A percentile compares a stretch with the other conserved stretches of the same genome.
phyloP scores from a whole-genome alignment of 2,113 vertebrate genomes.

The Butorides virescens region DNA sequence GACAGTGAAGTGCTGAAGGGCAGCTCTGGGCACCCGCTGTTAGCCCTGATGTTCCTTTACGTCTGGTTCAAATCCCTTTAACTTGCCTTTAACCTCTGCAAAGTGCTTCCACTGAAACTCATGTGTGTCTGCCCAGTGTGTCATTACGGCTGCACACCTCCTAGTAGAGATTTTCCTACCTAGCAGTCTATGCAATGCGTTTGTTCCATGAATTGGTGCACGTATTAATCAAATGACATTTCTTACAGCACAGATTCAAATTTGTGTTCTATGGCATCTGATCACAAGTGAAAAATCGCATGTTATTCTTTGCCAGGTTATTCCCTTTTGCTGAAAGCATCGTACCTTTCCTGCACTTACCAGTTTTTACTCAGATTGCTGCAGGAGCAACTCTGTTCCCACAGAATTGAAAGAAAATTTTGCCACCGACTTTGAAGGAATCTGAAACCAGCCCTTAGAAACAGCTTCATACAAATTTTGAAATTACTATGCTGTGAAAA shows the following conservation, averaged over 20 bases:
- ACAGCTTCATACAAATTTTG: rapidly evolving
- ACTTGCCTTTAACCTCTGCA: not conserved
- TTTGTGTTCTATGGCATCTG: not conserved
- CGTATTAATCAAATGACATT: not conserved
- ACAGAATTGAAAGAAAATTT: not conserved
- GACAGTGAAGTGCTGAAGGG: not conserved
- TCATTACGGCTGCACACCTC: rapidly evolving
- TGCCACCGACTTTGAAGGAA: not conserved
- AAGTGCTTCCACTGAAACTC: not conserved
- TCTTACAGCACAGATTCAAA: not conserved
- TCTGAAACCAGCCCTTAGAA: not conserved
- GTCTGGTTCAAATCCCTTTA: not conserved
- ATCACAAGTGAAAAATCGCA: not conserved
- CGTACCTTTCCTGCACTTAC: not conserved
- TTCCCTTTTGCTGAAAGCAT: not conserved
- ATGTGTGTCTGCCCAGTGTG: not conserved
- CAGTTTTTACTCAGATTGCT: not conserved
- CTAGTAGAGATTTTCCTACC: not conserved
- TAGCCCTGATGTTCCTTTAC: not conserved
- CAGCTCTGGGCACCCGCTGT: not conserved
- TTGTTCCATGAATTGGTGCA: not conserved
- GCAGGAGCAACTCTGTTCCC: not conserved
- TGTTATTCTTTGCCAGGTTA: not conserved
- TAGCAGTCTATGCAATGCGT: not conserved
- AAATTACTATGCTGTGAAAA: not conserved